Base-by-base conservation (phyloP, 2,888 invertebrate genomes). In the Drosophila kokeensis region DNA sequence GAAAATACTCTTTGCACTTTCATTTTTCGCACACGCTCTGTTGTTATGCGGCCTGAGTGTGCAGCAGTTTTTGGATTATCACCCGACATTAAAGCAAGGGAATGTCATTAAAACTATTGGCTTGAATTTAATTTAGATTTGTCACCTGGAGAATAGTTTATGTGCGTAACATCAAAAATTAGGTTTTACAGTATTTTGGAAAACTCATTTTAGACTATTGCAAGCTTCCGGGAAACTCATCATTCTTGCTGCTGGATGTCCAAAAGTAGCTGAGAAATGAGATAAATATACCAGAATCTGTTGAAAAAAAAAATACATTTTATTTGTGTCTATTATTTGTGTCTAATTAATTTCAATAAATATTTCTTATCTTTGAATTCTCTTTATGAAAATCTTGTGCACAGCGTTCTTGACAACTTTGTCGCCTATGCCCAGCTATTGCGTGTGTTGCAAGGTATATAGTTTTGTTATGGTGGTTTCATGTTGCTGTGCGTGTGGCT, bases 1-100 rank as follows among this genome's bases (percentile, higher is more conserved):
- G 38, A 76, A 90, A 86, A 83, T 79, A 75, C 86, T 85, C 80
- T 85, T 80, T 88, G 85, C 85, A 90, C 88, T 82, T 88, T 90
- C 81, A 57, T 71, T 89, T 80, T 86, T 76, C 57, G 72, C 62
- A 49, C 29, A 24, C 61, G 10, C 27, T 52, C 24, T 52, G 62
- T 64, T 40, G 52, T 29, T 30, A n/a, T 13, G 13, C n/a, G 30
- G 6, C 24, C 18, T 45, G 13, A 18, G 21, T 29, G 34, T 52
- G 61, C 32, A 32, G 21, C 5, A 64, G 61, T 36, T 55, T 60
- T 57, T 49, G 60, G 66, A 74, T 68, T 76, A 68, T 53, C 73
- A 69, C 57, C 70, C 66, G 36, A 81, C 81, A 73, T 48, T 62
- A 60, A 62, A 62, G 15, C 15, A 60, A 52, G 18, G 5, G 3